phyloP scores from a whole-genome alignment of 2,797 vertebrate genomes.

The Urocyon cinereoargenteus region DNA sequence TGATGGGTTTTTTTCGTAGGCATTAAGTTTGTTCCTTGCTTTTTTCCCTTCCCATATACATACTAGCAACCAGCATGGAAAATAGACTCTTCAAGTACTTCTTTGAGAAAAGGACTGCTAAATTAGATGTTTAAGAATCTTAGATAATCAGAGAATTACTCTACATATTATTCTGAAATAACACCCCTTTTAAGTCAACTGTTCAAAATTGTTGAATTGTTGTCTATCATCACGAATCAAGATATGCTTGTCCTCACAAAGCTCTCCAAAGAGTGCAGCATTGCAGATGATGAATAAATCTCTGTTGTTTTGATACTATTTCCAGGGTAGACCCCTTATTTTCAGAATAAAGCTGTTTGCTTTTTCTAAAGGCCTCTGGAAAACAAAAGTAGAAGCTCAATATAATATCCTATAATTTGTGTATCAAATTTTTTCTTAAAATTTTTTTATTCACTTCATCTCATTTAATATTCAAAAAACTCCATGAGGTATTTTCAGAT shows the following conservation, averaged over 20 bases:
- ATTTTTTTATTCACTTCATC: not conserved
- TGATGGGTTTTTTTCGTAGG: not conserved
- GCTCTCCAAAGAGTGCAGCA: not conserved
- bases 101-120: not conserved
- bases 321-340: not conserved
- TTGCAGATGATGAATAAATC: not conserved
- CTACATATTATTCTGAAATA: not conserved
- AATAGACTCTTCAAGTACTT: not conserved
- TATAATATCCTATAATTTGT: not conserved
- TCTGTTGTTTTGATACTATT: not conserved
- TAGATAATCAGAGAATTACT: not conserved
- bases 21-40: not conserved
- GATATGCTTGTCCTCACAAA: not conserved
- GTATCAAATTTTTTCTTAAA: not conserved
- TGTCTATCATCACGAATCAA: not conserved
- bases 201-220: not conserved
- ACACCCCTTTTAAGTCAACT: not conserved
- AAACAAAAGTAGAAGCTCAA: constrained; percentile 5
- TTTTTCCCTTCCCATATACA: not conserved
- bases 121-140: not conserved
- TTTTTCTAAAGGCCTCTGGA: not conserved
- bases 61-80: not conserved
- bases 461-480: not conserved
- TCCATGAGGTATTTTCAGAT: not conserved
- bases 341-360: not conserved